Evolutionary conservation across 2,797 vertebrate genomes (phyloP), one percentile per base, ranked within the genome.

Genomic region (Capromys pilorides): DNA sequence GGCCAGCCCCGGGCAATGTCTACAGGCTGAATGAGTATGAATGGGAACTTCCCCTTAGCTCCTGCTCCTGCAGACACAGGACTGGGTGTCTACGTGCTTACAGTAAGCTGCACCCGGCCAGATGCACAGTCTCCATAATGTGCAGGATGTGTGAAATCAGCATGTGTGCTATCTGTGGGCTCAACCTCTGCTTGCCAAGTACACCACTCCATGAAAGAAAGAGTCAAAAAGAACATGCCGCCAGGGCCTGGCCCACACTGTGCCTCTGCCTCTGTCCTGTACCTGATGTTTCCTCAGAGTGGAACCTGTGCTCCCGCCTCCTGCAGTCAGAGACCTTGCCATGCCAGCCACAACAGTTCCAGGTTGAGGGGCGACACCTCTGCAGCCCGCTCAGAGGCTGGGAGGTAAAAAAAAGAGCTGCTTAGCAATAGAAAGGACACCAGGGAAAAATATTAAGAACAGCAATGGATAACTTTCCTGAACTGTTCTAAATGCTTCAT

Each of bases 101-200:
- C 1, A 8, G 78, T 0, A 28, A 54, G 41, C 51, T 66, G 4
- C n/a, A 39, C 33, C 24, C 19, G 66, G 69, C 22, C 12, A 49
- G 5, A 2, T 0, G 9, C 24, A 28, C 12, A 22, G 33, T 49
- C 57, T 54, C 21, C 6, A 2, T 45, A 21, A 67, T 14, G 75
- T 75, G 31, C 31, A 1, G 0, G 21, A 9, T 0, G 14, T 59
- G 10, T 33, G n/a, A 78, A 5, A 6, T 0, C 3, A 49, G 69
- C 7, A 7, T 49, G 33, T 24, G 0, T 8, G 24, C 80, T 45
- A 4, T 36, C 21, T 36, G 41, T 54, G 6, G n/a, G 14, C 49
- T 24, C 57, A 39, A 21, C 89, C 5, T 14, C 0, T 1, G 71
- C 79, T 41, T 21, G 28, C 26, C 0, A 6, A 21, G 41, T 61